Evolutionary conservation across 2,888 invertebrate genomes (phyloP), one percentile per base, ranked within the genome.

Genomic region (Morinoia aosen): DNA sequence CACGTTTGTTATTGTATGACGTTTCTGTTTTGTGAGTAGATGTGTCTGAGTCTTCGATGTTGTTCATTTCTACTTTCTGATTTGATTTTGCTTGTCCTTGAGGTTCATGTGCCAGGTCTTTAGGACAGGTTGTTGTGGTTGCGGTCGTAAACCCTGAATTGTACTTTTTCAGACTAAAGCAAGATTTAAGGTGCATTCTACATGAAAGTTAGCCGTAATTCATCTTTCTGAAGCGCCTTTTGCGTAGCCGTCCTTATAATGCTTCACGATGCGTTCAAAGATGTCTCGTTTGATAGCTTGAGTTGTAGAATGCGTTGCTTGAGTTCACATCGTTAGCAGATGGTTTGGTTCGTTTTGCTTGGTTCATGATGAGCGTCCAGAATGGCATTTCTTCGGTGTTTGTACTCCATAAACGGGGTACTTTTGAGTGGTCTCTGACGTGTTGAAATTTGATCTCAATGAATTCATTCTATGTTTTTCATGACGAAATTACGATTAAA

Each of bases 221-320:
- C 76, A 76, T 76, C 19, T 76, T 76, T 76, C 76, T 25, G 14
- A 76, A 90, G 48, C 90, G 90, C 90, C 90, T 90, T 90, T 39
- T 40, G 90, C 48, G 90, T 90, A 90, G 90, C 90, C 90, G 90
- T 90, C 90, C 90, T 90, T 16, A 48, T 48, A 33, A 76, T 76
- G 33, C 33, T 76, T 16, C 76, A 76, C 19, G 10, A 33, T 33
- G 25, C 16, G 76, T 76, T 76, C 19, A 76, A 76, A 76, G 76
- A 33, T 0, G 76, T 76, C 33, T 25, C 61, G 19, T 61, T 12
- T 8, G 0, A 16, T 33, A 48, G 48, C 76, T 10, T 8, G 19
- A 76, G 76, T 33, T 10, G 14, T 61, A 61, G 61, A 8, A 61
- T 19, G 33, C 25, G 76, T 76, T 16, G 76, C 76, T 76, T 76